Evolutionary conservation across 1,140 invertebrate species (phyloP).

Genomic region (Andrena cerasifolii): DNA sequence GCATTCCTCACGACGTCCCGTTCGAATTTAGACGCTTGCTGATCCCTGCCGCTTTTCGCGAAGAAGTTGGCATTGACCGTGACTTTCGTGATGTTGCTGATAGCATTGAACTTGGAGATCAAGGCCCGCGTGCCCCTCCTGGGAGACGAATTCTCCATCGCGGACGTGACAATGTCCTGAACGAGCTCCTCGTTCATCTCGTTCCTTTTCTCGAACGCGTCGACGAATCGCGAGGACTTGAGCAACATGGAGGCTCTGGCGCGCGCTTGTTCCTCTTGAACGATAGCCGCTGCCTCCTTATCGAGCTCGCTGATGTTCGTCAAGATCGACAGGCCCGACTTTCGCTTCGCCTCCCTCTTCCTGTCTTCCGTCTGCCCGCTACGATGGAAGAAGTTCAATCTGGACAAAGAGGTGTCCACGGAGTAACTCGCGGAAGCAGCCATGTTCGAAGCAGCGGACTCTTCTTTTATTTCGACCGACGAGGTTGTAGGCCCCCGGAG

Average conservation of each 20-base stretch:
- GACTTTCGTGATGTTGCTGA: constrained; percentile 84
- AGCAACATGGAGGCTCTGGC: constrained; percentile 71
- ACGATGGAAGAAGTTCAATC: constrained; percentile 73
- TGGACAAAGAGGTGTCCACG: constrained; percentile 70
- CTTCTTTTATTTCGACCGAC: constrained; percentile 58
- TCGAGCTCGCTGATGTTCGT: constrained; percentile 92
- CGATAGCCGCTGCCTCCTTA: constrained; percentile 89
- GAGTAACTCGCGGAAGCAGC: constrained; percentile 47
- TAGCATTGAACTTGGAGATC: constrained; percentile 86
- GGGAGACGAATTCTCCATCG: constrained; percentile 73
- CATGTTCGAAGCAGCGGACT: constrained; percentile 54
- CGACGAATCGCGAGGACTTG: constrained; percentile 74
- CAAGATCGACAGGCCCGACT: constrained; percentile 86
- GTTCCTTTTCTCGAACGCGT: constrained; percentile 74
- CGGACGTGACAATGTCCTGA: constrained; percentile 75
- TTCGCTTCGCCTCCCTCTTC: constrained; percentile 81
- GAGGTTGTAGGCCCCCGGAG: constrained; percentile 49
- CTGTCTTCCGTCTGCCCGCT: constrained; percentile 78
- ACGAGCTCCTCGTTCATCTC: constrained; percentile 71
- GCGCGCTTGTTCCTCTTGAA: constrained; percentile 84
- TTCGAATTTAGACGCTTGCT: constrained; percentile 38
- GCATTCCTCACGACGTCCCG: constrained; percentile 47
- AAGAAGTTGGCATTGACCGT: constrained; percentile 83
- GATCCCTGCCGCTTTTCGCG: constrained; percentile 63
- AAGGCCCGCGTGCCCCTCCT: constrained; percentile 83